phyloP scores from a whole-genome alignment of 2,797 vertebrate species.

The Micropoecilia bifurca region DNA sequence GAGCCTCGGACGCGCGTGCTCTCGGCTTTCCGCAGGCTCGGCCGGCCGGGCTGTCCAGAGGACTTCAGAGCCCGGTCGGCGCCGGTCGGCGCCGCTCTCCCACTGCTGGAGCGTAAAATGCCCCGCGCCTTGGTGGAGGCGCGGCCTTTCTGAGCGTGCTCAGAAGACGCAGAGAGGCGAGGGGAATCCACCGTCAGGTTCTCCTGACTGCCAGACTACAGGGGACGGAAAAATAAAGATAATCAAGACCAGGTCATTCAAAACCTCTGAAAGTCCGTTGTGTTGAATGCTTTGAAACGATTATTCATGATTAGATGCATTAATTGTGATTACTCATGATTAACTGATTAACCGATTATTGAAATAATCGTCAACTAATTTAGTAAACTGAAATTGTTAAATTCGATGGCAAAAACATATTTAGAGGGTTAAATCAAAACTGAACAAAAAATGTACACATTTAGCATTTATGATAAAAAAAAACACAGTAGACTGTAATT shows the following conservation, averaged over 20 bases:
- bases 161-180: slow-evolving; percentile 84
- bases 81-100: slow-evolving; percentile 76
- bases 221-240: slow-evolving; percentile 18
- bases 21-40: slow-evolving; percentile 86
- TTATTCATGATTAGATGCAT: background rate
- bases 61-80: slow-evolving; percentile 64
- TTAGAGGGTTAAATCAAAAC: no score
- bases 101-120: slow-evolving; percentile 90
- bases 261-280: background rate
- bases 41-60: slow-evolving; percentile 72
- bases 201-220: slow-evolving; percentile 90
- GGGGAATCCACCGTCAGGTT: slow-evolving; percentile 91
- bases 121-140: slow-evolving; percentile 75
- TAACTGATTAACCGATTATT: no score
- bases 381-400: no score
- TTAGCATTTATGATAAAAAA: no score
- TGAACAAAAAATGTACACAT: no score
- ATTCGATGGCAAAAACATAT: background rate
- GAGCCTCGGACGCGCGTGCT: slow-evolving; percentile 86
- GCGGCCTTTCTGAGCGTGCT: slow-evolving; percentile 85
- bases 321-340: no score
- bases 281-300: background rate
- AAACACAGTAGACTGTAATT: no score
- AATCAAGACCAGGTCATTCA: background rate
- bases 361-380: no score